phyloP scores from a whole-genome alignment of 2,797 vertebrate genomes.

The Falco rusticolus region DNA sequence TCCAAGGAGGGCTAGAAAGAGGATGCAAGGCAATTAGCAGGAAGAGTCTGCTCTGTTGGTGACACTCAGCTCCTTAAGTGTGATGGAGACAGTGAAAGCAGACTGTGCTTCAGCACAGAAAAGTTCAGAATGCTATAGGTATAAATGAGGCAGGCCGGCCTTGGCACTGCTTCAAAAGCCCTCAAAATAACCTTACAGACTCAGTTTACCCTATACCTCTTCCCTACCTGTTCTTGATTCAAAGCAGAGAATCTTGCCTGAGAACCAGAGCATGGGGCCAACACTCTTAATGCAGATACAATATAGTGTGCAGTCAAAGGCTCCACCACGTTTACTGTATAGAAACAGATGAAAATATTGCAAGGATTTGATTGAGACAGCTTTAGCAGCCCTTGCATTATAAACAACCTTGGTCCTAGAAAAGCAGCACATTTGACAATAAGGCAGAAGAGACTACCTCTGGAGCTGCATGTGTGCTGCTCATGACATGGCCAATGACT shows the following conservation, averaged over 20 bases:
- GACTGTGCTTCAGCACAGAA: neutral
- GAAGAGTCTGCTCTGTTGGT: neutral
- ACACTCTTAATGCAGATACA: neutral
- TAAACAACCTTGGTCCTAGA: neutral
- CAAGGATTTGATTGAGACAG: neutral
- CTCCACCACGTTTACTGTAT: neutral
- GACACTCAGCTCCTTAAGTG: neutral
- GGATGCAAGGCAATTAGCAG: neutral
- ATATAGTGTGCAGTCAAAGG: neutral
- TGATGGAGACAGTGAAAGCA: neutral
- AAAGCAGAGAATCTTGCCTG: neutral
- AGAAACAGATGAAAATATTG: neutral
- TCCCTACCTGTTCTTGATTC: neutral
- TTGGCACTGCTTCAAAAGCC: neutral
- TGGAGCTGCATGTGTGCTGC: neutral
- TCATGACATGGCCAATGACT: neutral
- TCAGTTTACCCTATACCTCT: neutral
- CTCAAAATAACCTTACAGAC: neutral
- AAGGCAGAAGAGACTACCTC: neutral
- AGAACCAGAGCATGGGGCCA: neutral
- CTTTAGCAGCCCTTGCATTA: neutral
- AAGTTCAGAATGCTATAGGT: neutral
- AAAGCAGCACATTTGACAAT: neutral
- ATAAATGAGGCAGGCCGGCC: neutral
- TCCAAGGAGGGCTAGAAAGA: neutral